These are phyloP conservation scores for Cotesia typhae DNA, from an alignment of 1,140 invertebrate species.

Conservation along the genomic window DNA sequence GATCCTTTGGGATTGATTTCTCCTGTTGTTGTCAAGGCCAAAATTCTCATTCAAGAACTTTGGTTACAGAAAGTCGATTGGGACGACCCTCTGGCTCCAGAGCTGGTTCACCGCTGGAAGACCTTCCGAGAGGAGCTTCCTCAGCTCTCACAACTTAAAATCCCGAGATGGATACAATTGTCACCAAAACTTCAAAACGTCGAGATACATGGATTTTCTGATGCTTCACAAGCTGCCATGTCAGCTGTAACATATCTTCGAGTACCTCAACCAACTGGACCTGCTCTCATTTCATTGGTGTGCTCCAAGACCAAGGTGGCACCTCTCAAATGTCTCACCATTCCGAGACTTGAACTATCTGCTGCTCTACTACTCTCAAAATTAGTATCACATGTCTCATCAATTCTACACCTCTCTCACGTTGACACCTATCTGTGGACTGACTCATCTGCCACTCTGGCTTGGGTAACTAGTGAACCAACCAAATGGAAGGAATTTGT, in stretches of 20 bases:
- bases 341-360: conserved; percentile 37
- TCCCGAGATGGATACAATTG: conserved; percentile 40
- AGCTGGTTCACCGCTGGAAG: conserved; percentile 6
- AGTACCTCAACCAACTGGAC: conserved; percentile 25
- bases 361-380: conserved; percentile 31
- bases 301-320: conserved; percentile 52
- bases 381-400: conserved; percentile 23
- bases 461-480: conserved; percentile 31
- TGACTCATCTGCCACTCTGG: conserved; percentile 17
- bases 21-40: conserved; percentile 34
- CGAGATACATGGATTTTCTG: conserved; percentile 47
- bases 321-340: conserved; percentile 35
- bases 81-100: conserved; percentile 36
- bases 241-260: conserved; percentile 43
- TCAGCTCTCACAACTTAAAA: conserved; percentile 32
- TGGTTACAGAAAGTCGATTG: conserved; percentile 39
- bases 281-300: conserved; percentile 37
- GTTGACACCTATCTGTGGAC: conserved; percentile 23
- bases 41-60: conserved; percentile 37
- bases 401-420: background rate
- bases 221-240: conserved; percentile 43
- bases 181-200: background rate
- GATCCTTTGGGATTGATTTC: conserved; percentile 36
- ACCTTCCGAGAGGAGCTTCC: conserved; percentile 29
- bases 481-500: conserved; percentile 37